Evolutionary conservation across 2,113 vertebrate genomes (phyloP), one percentile per base, ranked within the genome.

Genomic region (Struthidea cinerea): DNA sequence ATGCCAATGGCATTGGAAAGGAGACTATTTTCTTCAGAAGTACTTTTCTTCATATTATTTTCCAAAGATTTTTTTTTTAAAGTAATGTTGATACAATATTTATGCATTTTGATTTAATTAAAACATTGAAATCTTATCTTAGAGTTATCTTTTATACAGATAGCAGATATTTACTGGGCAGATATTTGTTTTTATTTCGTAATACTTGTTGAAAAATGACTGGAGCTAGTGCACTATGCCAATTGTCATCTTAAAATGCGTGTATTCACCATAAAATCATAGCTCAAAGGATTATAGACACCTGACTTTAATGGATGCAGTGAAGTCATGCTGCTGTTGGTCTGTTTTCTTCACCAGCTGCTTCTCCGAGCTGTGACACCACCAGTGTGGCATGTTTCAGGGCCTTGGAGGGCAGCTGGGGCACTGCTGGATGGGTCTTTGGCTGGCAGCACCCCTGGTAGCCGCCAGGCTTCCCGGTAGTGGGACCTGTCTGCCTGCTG

Each of bases 361-460:
- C 49, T 42, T 63, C 35, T 59, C 4, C 2, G 7, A 59, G 16
- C 49, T 42, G 3, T 60, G 41, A 7, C 5, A 7, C 3, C 9
- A 11, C 10, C 1, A 1, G 6, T 19, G 7, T 22, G 26, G 32
- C 16, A 5, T 1, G 0, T 61, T 42, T 16, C 16, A 44, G 30
- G 9, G 15, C 21, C 28, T 27, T 10, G 1, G 30, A 35, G 30
- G 59, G 24, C 55, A 46, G 5, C 11, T 30, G 21, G 16, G 20
- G 15, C 14, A 5, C 24, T 0, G 0, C 42, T 35, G 32, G 3
- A 27, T 15, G 2, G 3, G 27, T 5, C 32, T n/a, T 24, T n/a
- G n/a, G 9, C 6, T 4, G 41, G 33, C 50, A 78, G 28, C 50
- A 32, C 3, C 23, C 9, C 37, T 1, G 0, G 13, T 28, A 32